A percentile compares a stretch with the other conserved stretches of the same genome.
phyloP scores from a whole-genome alignment of 2,888 invertebrate genomes.

The Limnephilus rhombicus region DNA sequence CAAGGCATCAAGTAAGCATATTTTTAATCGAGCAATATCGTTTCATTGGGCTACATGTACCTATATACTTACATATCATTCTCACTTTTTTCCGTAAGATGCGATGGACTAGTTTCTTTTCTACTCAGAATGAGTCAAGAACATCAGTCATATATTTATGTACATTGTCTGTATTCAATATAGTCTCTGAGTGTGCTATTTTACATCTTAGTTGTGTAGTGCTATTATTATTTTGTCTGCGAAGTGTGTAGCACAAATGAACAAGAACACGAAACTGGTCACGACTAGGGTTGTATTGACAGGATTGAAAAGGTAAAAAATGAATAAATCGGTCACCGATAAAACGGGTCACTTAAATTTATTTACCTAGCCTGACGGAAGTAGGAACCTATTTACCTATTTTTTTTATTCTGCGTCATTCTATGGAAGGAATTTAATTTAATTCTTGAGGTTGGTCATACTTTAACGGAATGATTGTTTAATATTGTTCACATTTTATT shows the following conservation, averaged over 20 bases:
- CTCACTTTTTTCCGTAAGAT: neutral
- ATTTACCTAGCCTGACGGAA: neutral
- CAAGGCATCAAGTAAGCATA: too few relatives aligned
- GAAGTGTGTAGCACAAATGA: neutral
- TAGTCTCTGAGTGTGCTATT: neutral
- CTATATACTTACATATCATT: too few relatives aligned
- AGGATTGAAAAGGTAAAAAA: neutral
- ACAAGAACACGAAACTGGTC: neutral
- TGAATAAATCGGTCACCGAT: neutral
- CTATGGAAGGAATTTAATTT: neutral
- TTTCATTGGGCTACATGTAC: too few relatives aligned
- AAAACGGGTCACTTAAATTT: neutral
- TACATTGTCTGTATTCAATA: neutral
- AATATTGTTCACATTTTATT: neutral
- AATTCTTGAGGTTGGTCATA: neutral
- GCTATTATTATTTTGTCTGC: neutral
- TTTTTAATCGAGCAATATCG: too few relatives aligned
- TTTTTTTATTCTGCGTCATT: neutral
- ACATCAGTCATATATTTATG: neutral
- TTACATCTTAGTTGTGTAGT: neutral
- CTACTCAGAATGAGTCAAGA: neutral
- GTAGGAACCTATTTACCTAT: neutral
- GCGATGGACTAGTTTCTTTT: neutral
- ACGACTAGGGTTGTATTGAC: neutral
- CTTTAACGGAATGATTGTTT: neutral